These are phyloP conservation scores for Elysia chlorotica DNA, from an alignment of 1,140 invertebrate genomes.

Conservation along the genomic window DNA sequence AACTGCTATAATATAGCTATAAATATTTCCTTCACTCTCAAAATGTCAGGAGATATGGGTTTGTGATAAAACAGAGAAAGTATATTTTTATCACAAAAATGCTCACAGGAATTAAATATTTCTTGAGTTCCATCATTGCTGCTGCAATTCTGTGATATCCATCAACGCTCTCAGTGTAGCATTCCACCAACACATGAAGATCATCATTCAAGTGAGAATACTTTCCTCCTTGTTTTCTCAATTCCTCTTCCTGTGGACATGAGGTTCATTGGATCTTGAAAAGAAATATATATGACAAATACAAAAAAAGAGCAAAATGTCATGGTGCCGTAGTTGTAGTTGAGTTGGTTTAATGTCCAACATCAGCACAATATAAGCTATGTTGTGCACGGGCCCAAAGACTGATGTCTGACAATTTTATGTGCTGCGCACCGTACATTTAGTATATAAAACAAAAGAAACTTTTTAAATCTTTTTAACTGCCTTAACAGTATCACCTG, in stretches of 20 bases:
- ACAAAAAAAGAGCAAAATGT: too few relatives aligned
- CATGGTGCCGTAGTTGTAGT: too few relatives aligned
- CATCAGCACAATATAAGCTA: too few relatives aligned
- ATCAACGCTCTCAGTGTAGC: slow-evolving; percentile 86
- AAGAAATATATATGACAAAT: too few relatives aligned
- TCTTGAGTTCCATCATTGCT: slow-evolving; percentile 78
- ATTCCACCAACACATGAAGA: slow-evolving; percentile 90
- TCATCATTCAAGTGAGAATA: slow-evolving; percentile 91
- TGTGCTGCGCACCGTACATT: too few relatives aligned
- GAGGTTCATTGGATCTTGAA: too few relatives aligned
- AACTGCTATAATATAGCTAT: not conserved
- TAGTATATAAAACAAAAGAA: too few relatives aligned
- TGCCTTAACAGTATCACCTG: too few relatives aligned
- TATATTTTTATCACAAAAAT: not conserved
- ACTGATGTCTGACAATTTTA: too few relatives aligned
- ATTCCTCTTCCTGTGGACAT: slow-evolving; percentile 91
- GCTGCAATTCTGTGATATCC: slow-evolving; percentile 89
- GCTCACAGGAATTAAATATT: slow-evolving; percentile 63
- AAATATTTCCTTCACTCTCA: not conserved
- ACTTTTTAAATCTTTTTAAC: too few relatives aligned
- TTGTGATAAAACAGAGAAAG: not conserved
- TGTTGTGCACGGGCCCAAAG: too few relatives aligned
- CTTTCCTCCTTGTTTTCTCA: slow-evolving; percentile 84
- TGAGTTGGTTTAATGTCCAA: too few relatives aligned
- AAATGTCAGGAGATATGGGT: not conserved